These are phyloP conservation scores for Scaeva pyrastri DNA, from an alignment of 2,888 invertebrate species.

Conservation along the genomic window DNA sequence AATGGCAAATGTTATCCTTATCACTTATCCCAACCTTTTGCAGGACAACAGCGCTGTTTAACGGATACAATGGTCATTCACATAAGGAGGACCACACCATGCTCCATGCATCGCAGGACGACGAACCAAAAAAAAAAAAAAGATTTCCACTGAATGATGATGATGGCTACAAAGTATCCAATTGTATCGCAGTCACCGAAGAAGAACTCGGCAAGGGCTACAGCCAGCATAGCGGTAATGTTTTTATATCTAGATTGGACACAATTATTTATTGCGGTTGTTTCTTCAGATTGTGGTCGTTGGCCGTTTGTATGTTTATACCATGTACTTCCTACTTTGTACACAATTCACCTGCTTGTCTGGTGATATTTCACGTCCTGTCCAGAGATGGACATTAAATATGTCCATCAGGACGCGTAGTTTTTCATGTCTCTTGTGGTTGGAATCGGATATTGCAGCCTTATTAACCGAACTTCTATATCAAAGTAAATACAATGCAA, in stretches of 20 bases:
- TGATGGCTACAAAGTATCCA: conserved; percentile 46
- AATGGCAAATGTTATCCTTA: conserved; percentile 51
- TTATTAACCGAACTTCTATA: conserved; percentile 5
- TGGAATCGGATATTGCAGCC: neutral
- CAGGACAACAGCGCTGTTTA: conserved; percentile 27
- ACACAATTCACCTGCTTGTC: conserved; percentile 26
- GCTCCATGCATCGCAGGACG: neutral
- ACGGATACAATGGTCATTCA: conserved; percentile 23
- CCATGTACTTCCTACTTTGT: conserved; percentile 10
- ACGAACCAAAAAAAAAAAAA: conserved; percentile 16
- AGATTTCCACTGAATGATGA: conserved; percentile 28
- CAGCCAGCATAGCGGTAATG: neutral
- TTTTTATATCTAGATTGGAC: conserved; percentile 44
- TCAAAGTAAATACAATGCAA: conserved; percentile 14
- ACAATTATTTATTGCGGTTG: conserved; percentile 65
- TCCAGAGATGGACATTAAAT: conserved; percentile 56
- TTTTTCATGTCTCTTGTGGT: conserved; percentile 26
- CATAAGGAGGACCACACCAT: conserved; percentile 52
- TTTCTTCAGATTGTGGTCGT: conserved; percentile 59
- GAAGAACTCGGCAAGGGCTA: conserved; percentile 1
- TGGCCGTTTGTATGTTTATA: conserved; percentile 38
- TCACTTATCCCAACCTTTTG: conserved; percentile 43
- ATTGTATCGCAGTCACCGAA: conserved; percentile 10
- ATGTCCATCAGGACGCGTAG: conserved; percentile 43
- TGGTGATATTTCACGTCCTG: conserved; percentile 44